Evolutionary conservation across 2,113 vertebrate genomes (phyloP).

Genomic region (Gallinago paraguaiae): DNA sequence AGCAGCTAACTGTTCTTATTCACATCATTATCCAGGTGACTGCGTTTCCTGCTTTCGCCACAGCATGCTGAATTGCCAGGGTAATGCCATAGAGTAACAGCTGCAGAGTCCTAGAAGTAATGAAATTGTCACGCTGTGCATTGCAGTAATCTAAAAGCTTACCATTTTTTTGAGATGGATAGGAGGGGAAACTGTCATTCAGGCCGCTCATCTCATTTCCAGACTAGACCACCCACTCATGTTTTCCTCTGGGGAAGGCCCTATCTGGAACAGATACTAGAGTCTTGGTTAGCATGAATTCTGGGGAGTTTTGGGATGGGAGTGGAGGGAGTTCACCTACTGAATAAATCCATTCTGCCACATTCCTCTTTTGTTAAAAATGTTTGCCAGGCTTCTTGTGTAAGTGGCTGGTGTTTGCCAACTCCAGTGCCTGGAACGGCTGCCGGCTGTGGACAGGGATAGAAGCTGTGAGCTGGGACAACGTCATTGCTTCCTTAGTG

Average conservation of each 20-base stretch:
- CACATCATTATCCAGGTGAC: background rate
- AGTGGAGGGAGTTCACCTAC: constrained; percentile 34
- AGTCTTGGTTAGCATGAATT: constrained; percentile 35
- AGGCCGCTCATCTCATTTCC: constrained; percentile 12
- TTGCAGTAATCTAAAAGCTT: background rate
- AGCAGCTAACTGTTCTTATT: background rate
- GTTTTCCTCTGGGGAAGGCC: constrained; percentile 51
- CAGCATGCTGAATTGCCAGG: background rate
- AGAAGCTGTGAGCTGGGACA: background rate
- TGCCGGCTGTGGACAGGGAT: background rate
- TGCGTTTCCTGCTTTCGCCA: background rate
- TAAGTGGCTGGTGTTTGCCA: background rate
- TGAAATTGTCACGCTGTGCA: background rate
- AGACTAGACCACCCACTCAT: constrained; percentile 32
- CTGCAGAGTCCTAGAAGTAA: background rate
- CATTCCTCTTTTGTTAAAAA: background rate
- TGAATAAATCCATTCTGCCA: background rate
- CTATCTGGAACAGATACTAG: constrained; percentile 54
- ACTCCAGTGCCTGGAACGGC: background rate
- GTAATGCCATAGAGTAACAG: background rate
- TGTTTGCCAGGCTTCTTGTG: background rate
- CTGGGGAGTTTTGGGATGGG: constrained; percentile 5
- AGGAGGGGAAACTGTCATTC: constrained; percentile 4
- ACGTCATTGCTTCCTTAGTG: background rate
- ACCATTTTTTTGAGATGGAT: background rate